Conservation (phyloP, 2,113 vertebrate species). For the Zapornia atra region DNA sequence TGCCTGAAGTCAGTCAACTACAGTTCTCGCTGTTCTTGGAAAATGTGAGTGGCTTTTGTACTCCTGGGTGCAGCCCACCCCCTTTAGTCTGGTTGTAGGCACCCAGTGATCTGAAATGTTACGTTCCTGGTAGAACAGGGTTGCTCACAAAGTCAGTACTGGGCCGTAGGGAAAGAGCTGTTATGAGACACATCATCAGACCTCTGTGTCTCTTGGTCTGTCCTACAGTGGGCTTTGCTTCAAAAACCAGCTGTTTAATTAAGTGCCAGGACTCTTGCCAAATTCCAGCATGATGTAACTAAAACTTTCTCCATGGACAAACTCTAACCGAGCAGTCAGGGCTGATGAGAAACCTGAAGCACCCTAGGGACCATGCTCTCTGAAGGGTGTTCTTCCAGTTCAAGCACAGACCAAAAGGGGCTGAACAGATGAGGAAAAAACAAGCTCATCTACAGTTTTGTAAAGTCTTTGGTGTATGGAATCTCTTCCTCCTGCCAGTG, state of each 20-base stretch:
- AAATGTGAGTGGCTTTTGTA: neutral
- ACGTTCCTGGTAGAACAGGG: neutral
- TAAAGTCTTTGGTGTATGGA: neutral
- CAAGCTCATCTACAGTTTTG: neutral
- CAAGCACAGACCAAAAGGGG: neutral
- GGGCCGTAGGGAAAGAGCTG: neutral
- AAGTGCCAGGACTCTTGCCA: neutral
- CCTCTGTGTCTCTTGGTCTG: neutral
- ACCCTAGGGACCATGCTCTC: neutral
- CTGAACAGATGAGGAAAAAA: neutral
- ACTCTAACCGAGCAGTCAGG: neutral
- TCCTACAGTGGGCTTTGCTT: neutral
- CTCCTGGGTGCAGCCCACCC: neutral
- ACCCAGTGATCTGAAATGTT: neutral
- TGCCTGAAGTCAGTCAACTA: neutral
- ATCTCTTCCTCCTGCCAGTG: neutral
- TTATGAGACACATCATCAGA: neutral
- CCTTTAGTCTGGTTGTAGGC: neutral
- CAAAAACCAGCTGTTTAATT: neutral
- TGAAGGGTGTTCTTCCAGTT: neutral
- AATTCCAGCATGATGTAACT: conserved; percentile 23
- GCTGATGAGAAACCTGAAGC: conserved; percentile 25
- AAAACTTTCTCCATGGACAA: neutral
- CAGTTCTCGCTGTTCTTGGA: neutral
- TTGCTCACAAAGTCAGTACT: neutral